These are phyloP conservation scores for Sebastes steindachneri DNA, from an alignment of 2,797 vertebrate genomes.

Conservation along the genomic window DNA sequence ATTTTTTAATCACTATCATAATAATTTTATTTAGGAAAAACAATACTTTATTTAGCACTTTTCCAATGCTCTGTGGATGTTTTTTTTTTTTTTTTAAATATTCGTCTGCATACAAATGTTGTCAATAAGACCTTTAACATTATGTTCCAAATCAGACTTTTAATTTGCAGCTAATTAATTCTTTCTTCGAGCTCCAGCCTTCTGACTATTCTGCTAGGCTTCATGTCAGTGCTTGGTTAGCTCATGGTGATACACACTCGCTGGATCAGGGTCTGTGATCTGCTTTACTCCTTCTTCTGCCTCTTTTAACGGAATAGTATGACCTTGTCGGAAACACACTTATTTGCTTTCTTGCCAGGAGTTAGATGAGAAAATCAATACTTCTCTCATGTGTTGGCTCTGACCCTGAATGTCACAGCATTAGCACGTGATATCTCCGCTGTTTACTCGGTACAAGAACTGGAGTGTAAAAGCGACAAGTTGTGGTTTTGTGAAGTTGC, in stretches of 20 bases:
- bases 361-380: not conserved
- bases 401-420: not conserved
- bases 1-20: not conserved
- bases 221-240: not conserved
- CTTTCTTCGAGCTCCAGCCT: not conserved
- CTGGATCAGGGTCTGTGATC: not conserved
- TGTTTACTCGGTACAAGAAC: not conserved
- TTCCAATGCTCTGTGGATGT: not conserved
- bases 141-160: not conserved
- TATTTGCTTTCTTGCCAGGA: not conserved
- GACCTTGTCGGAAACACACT: not conserved
- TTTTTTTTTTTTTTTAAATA: not conserved
- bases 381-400: not conserved
- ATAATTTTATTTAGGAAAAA: not conserved
- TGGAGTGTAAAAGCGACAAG: not conserved
- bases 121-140: not conserved
- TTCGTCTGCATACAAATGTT: not conserved
- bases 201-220: not conserved
- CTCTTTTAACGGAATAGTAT: not conserved
- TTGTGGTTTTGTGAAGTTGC: not conserved
- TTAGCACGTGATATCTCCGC: not conserved
- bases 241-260: not conserved
- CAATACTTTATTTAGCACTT: too few relatives aligned
- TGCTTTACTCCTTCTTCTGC: not conserved
- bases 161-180: not conserved